phyloP scores from a whole-genome alignment of 2,113 vertebrate genomes.

The Corydoras maculifer region DNA sequence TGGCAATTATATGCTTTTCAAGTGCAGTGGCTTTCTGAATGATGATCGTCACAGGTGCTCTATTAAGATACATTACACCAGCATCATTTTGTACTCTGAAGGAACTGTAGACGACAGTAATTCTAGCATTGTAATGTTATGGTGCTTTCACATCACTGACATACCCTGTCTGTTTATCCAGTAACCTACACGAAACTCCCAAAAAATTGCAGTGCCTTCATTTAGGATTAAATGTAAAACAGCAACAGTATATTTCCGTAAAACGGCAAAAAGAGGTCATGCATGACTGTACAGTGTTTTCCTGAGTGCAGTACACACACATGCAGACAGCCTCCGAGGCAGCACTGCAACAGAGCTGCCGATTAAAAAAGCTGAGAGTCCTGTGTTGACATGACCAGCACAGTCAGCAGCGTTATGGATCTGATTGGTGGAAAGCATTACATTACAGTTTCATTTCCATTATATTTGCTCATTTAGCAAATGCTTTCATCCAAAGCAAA shows the following conservation, averaged over 20 bases:
- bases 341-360: slow-evolving; percentile 4
- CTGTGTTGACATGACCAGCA: slow-evolving; percentile 31
- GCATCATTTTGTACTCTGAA: no score
- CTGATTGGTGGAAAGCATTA: not conserved
- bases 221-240: not conserved
- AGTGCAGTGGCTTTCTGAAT: no score
- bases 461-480: no score
- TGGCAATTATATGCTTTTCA: no score
- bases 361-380: slow-evolving; percentile 6
- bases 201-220: not conserved
- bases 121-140: no score
- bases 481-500: no score
- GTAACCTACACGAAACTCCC: not conserved
- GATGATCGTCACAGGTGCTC: not conserved
- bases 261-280: slow-evolving; percentile 3
- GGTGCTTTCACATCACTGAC: not conserved
- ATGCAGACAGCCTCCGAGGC: not conserved
- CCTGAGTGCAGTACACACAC: not conserved
- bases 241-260: slow-evolving; percentile 1
- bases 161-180: not conserved
- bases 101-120: no score
- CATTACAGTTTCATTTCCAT: no score
- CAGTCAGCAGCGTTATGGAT: not conserved
- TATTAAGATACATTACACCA: no score
- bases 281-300: not conserved